Base-by-base conservation (phyloP, 2,797 vertebrate genomes). In the Anas georgica region DNA sequence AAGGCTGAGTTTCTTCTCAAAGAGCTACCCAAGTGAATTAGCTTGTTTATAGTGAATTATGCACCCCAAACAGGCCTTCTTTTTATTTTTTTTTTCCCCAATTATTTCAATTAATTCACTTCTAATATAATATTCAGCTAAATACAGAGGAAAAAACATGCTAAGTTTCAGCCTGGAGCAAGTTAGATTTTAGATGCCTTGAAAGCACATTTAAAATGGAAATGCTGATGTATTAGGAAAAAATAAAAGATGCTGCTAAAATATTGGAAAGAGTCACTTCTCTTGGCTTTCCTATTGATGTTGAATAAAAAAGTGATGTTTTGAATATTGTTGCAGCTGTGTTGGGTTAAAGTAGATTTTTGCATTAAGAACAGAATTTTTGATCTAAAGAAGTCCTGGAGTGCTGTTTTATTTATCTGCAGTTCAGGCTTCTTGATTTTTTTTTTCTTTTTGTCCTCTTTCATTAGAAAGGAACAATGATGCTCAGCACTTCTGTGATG, bases 231-330 rank as follows among this genome's bases (percentile, higher is more conserved):
- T 63, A 43, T 48, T 15, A 25, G 7, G 7, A 17, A 68, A 92
- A 94, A 46, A 31, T 26, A 56, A 50, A 93, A 39, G 37, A 33
- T 26, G 12, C 29, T 88, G 23, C 68, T 73, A 88, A 78, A 94
- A 83, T 85, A 68, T 26, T 52, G 58, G 18, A 56, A 91, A 83
- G n/a, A 75, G 69, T 92, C 25, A 60, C 21, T 77, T 87, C 37
- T 63, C 45, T 43, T 88, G 83, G 45, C 88, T 64, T 67, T 88
- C 58, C 26, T 75, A 29, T 33, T 85, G 92, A 86, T 83, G 59
- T 86, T 85, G 50, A 90, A 41, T 73, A 78, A 83, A 73, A 95
- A 96, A 96, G 73, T 68, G 69, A 31, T 69, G 33, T 80, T 97
- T 95, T 78, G 45, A 90, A 91, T 93, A 92, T 35, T 91, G 31